phyloP scores from a whole-genome alignment of 2,113 vertebrate species.

The Ammodytes marinus region DNA sequence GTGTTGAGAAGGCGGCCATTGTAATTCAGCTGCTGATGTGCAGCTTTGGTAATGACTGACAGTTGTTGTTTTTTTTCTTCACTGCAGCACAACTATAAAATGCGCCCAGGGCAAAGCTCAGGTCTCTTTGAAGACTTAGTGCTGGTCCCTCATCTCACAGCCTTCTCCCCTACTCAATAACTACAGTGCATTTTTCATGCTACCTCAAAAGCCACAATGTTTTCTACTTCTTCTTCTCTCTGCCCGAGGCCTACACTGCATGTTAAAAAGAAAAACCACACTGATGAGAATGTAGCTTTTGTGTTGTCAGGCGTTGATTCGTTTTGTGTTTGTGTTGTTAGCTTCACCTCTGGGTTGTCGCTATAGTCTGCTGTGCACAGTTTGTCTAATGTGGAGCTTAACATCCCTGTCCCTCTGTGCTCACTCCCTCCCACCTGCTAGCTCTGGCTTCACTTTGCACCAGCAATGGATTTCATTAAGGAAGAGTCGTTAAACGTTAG shows the following conservation, averaged over 20 bases:
- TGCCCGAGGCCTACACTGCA: slow-evolving; percentile 47
- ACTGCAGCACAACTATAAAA: slow-evolving; percentile 46
- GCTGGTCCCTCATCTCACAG: slow-evolving; percentile 61
- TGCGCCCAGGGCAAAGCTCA: slow-evolving; percentile 59
- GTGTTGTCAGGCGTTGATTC: slow-evolving; percentile 49
- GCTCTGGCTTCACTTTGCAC: slow-evolving; percentile 89
- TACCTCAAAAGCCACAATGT: slow-evolving; percentile 43
- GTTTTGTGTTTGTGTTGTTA: slow-evolving; percentile 35
- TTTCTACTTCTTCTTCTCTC: slow-evolving; percentile 9
- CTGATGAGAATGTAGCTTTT: slow-evolving; percentile 58
- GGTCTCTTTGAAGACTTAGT: slow-evolving; percentile 65
- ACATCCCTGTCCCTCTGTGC: slow-evolving; percentile 60
- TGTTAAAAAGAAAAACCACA: slow-evolving; percentile 52
- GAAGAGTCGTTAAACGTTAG: slow-evolving; percentile 97
- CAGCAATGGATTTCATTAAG: slow-evolving; percentile 95
- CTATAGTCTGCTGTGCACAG: slow-evolving; percentile 39
- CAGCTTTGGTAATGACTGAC: slow-evolving; percentile 56
- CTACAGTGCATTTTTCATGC: slow-evolving; percentile 59
- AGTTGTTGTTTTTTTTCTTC: slow-evolving; percentile 41
- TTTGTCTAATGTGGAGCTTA: slow-evolving; percentile 51
- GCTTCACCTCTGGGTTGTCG: slow-evolving; percentile 50
- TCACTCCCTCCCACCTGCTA: slow-evolving; percentile 76
- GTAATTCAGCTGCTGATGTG: slow-evolving; percentile 57
- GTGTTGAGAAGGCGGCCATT: slow-evolving; percentile 15
- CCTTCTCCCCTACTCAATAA: slow-evolving; percentile 62